Conservation (phyloP, 2,113 vertebrate species). For the Lethenteron reissneri region DNA sequence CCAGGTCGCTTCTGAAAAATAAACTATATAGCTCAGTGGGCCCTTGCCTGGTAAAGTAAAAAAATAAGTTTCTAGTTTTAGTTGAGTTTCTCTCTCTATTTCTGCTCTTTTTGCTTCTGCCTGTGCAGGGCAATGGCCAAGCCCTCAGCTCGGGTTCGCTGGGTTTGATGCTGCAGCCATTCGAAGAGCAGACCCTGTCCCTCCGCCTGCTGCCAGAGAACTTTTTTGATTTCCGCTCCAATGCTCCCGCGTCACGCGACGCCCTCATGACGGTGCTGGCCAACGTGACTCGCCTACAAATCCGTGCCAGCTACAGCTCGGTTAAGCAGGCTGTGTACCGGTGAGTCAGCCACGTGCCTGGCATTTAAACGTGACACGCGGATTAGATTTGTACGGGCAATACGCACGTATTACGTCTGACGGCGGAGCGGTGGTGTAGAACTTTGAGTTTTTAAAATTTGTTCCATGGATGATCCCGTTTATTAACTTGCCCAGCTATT, state of each 20-base stretch:
- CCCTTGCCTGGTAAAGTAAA: too few species aligned
- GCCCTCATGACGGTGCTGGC: slow-evolving; percentile 46
- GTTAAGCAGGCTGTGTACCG: slow-evolving; percentile 30
- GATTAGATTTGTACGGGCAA: too few species aligned
- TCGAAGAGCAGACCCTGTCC: slow-evolving; percentile 28
- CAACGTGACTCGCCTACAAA: slow-evolving; percentile 36
- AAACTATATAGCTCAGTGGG: too few species aligned
- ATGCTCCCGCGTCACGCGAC: slow-evolving; percentile 29
- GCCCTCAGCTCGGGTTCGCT: slow-evolving; percentile 29
- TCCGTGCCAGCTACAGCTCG: slow-evolving; percentile 39
- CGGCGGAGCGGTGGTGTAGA: too few species aligned
- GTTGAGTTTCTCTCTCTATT: not conserved
- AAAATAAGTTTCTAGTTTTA: too few species aligned
- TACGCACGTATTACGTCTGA: too few species aligned
- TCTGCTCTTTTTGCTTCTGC: not conserved
- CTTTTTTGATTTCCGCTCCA: slow-evolving; percentile 31
- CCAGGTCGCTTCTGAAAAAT: too few species aligned
- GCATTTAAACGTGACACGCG: too few species aligned
- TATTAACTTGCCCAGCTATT: too few species aligned
- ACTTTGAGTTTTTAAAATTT: too few species aligned
- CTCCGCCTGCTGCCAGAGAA: slow-evolving; percentile 26
- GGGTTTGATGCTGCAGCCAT: slow-evolving; percentile 30
- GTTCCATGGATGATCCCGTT: too few species aligned
- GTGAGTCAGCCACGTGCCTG: slow-evolving; percentile 18
- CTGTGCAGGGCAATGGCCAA: slow-evolving; percentile 40